A percentile compares a stretch with the other conserved stretches of the same genome.
phyloP scores from a whole-genome alignment of 2,888 invertebrate genomes.

The Cyclophora albipunctata region DNA sequence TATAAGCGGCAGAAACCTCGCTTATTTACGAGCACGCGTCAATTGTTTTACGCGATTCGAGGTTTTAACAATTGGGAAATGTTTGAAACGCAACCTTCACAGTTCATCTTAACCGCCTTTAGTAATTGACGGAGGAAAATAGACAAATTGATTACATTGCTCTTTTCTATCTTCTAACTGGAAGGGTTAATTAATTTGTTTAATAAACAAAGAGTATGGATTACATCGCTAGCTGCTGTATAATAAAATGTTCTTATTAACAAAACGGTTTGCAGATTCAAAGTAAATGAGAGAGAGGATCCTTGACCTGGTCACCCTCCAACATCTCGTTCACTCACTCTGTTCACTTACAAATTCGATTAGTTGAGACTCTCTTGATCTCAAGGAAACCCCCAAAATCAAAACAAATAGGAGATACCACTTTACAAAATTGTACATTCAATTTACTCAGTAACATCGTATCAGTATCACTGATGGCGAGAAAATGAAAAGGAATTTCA shows the following conservation, averaged over 20 bases:
- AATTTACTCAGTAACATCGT: neutral
- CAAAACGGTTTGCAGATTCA: neutral
- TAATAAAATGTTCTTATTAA: neutral
- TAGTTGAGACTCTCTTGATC: conserved; percentile 18
- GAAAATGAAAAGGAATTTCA: neutral
- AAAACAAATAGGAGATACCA: conserved; percentile 1
- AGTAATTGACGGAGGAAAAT: too few relatives aligned
- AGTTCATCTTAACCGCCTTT: too few relatives aligned
- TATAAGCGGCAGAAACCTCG: too few relatives aligned
- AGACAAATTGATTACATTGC: too few relatives aligned
- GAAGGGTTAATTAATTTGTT: too few relatives aligned
- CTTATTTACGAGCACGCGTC: too few relatives aligned
- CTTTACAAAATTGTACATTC: conserved; percentile 1
- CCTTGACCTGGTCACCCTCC: conserved; percentile 1
- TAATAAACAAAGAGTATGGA: too few relatives aligned
- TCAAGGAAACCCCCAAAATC: conserved; percentile 5
- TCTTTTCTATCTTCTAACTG: too few relatives aligned
- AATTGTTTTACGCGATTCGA: too few relatives aligned
- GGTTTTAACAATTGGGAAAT: too few relatives aligned
- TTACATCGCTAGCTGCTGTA: too few relatives aligned
- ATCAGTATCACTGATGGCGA: neutral
- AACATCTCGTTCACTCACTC: conserved; percentile 13
- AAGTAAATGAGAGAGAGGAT: conserved; percentile 1
- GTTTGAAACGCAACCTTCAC: too few relatives aligned
- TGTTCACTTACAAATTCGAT: conserved; percentile 24